Conservation (phyloP, 2,113 vertebrate genomes). For the Lepidothrix coronata region DNA sequence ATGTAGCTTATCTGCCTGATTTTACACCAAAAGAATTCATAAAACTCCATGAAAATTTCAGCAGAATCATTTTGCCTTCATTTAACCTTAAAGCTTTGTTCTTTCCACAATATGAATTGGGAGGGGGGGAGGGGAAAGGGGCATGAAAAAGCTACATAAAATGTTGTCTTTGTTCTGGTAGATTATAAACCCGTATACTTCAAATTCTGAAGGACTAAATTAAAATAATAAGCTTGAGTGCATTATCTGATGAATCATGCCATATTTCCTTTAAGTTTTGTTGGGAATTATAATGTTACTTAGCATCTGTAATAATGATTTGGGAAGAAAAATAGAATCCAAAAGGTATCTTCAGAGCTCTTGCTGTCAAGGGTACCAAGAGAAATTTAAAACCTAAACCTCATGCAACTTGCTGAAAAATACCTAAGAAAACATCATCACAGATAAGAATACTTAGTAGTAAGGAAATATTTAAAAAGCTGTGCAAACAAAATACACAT, state of each 20-base stretch:
- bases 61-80: neutral
- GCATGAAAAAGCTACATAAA: neutral
- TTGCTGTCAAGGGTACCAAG: neutral
- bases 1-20: neutral
- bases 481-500: neutral
- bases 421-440: neutral
- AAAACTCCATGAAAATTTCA: neutral
- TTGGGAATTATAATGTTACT: neutral
- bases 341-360: neutral
- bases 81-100: neutral
- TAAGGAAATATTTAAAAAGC: neutral
- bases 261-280: neutral
- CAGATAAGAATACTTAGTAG: neutral
- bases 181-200: neutral
- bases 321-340: neutral
- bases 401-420: neutral
- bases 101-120: neutral
- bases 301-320: neutral
- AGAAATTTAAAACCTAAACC: neutral
- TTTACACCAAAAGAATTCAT: neutral
- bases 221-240: neutral
- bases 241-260: neutral
- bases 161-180: neutral
- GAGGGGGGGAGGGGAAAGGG: too few relatives aligned
- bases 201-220: neutral